Evolutionary conservation across 1,140 invertebrate species (phyloP).

Genomic region (Trachymyrmex cornetzi): DNA sequence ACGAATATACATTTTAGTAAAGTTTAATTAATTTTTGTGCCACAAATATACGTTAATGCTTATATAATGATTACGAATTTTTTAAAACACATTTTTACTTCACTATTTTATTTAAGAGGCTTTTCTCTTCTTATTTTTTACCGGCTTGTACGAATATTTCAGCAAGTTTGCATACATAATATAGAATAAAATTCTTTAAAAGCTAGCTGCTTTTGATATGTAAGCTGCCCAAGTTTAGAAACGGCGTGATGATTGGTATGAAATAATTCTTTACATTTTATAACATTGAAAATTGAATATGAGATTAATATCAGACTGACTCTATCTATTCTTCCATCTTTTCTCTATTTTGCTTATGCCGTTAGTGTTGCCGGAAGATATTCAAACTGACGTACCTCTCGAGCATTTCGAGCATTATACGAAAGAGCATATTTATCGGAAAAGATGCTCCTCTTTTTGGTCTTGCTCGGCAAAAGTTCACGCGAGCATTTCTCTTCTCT

Average conservation of each 20-base stretch:
- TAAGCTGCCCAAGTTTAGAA: not conserved
- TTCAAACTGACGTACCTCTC: not conserved
- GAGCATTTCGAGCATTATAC: not conserved
- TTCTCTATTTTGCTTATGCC: slow-evolving; percentile 7
- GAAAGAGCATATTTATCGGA: slow-evolving; percentile 37
- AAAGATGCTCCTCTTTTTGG: slow-evolving; percentile 20
- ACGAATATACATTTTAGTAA: not conserved
- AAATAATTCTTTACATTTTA: slow-evolving; percentile 27
- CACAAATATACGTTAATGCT: not conserved
- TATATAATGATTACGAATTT: not conserved
- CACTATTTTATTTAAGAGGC: not conserved
- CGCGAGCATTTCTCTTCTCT: not conserved
- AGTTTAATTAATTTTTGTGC: not conserved
- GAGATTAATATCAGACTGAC: not conserved
- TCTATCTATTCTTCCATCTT: slow-evolving; percentile 14
- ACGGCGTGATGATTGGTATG: not conserved
- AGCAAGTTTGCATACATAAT: not conserved
- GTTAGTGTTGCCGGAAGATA: not conserved
- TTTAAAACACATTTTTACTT: not conserved
- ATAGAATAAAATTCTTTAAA: slow-evolving; percentile 12
- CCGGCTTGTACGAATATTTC: not conserved
- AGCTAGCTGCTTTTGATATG: not conserved
- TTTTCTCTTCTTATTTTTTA: not conserved
- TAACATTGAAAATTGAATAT: slow-evolving; percentile 25
- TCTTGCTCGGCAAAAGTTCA: not conserved